Conservation (phyloP, 2,113 vertebrate species). For the Cottus gobio region DNA sequence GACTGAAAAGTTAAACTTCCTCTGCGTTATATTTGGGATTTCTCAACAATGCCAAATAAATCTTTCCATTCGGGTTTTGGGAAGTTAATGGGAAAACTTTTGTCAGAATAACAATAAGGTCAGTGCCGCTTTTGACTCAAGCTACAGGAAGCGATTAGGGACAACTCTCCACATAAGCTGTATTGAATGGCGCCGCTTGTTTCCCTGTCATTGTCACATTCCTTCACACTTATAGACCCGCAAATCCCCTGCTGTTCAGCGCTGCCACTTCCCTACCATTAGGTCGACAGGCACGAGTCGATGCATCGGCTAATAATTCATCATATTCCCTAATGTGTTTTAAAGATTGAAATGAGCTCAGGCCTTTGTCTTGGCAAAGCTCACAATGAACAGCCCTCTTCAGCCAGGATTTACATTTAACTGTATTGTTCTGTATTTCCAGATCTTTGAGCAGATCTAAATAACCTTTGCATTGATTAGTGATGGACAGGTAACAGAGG, state of each 20-base stretch:
- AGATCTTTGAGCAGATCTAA: background rate
- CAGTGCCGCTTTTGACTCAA: constrained; percentile 15
- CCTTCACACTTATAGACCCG: constrained; percentile 24
- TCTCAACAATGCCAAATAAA: constrained; percentile 23
- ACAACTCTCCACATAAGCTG: constrained; percentile 34
- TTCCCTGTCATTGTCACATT: constrained; percentile 39
- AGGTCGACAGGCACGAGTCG: background rate
- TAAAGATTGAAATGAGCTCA: constrained; percentile 8
- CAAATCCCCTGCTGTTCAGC: constrained; percentile 34
- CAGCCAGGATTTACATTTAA: background rate
- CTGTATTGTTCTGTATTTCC: background rate
- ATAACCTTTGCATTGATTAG: background rate
- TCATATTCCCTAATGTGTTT: constrained; percentile 34
- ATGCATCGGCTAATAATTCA: constrained; percentile 22
- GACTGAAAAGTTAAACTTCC: background rate
- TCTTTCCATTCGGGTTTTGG: constrained; percentile 23
- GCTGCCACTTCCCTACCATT: constrained; percentile 15
- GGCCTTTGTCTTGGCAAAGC: background rate
- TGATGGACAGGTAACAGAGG: too few relatives aligned
- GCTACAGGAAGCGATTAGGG: constrained; percentile 42
- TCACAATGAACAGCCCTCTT: background rate
- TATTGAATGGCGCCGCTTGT: constrained; percentile 37
- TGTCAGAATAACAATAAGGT: constrained; percentile 50
- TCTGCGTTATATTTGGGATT: background rate
- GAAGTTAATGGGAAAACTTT: constrained; percentile 33